These are phyloP conservation scores for Poecilia gillii DNA, from an alignment of 2,797 vertebrate species.

Conservation along the genomic window DNA sequence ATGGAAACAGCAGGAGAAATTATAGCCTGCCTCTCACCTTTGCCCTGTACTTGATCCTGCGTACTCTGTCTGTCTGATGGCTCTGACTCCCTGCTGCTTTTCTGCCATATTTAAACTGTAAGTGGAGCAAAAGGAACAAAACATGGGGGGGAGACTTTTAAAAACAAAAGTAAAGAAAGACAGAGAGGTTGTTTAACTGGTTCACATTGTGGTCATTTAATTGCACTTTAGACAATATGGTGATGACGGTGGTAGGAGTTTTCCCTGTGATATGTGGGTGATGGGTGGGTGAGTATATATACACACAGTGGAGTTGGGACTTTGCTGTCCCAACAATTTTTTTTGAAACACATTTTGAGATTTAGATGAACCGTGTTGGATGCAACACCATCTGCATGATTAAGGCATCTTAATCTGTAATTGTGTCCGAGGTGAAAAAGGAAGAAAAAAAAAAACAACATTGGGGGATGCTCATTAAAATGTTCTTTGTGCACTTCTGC, in stretches of 20 bases:
- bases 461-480: background rate
- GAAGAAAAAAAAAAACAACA: too few species aligned
- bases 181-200: background rate
- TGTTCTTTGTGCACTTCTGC: background rate
- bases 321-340: background rate
- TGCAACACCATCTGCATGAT: background rate
- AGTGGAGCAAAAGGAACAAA: background rate
- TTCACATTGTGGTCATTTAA: background rate
- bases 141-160: background rate
- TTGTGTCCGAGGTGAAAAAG: background rate
- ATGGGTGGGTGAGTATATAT: too few species aligned
- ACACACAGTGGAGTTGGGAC: too few species aligned
- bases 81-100: conserved; percentile 42
- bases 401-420: background rate
- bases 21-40: conserved; percentile 60
- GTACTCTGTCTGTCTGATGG: conserved; percentile 42
- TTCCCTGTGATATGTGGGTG: too few species aligned
- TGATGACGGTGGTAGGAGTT: too few species aligned
- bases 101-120: conserved; percentile 50
- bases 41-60: conserved; percentile 55
- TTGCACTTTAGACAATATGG: background rate
- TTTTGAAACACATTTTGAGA: background rate
- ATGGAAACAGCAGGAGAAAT: conserved; percentile 71
- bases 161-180: conserved; percentile 1
- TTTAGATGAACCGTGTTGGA: background rate